Evolutionary conservation across 1,140 invertebrate species (phyloP).

Genomic region (Trachymyrmex septentrionalis): DNA sequence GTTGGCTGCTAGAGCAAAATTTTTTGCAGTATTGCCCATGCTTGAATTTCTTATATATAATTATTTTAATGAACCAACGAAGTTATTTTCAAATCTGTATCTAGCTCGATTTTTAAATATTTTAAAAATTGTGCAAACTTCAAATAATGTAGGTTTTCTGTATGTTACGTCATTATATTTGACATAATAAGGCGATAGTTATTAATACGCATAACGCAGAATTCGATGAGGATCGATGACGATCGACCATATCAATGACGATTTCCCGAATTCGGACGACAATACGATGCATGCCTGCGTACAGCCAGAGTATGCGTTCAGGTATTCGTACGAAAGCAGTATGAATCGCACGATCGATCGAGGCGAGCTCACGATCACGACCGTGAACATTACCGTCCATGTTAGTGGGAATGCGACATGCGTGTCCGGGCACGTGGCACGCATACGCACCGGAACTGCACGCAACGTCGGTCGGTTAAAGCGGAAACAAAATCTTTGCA

Average conservation of each 20-base stretch:
- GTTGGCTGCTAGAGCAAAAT: too few species aligned
- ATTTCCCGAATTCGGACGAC: constrained; percentile 33
- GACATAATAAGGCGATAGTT: constrained; percentile 16
- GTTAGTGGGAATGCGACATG: constrained; percentile 48
- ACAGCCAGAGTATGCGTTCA: constrained; percentile 38
- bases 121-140: too few species aligned
- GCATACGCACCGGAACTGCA: constrained; percentile 40
- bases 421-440: constrained; percentile 27
- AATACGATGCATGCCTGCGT: constrained; percentile 33
- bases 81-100: too few species aligned
- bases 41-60: too few species aligned
- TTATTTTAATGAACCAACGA: too few species aligned
- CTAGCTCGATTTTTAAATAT: too few species aligned
- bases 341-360: constrained; percentile 56
- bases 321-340: constrained; percentile 62
- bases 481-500: constrained; percentile 52
- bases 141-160: not conserved
- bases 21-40: too few species aligned
- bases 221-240: constrained; percentile 21
- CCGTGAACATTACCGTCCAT: not conserved
- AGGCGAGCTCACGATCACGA: constrained; percentile 14
- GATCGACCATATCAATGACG: constrained; percentile 37
- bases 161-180: not conserved
- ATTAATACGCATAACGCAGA: not conserved
- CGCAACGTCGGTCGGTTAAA: not conserved